Conservation (phyloP, 2,888 invertebrate genomes). For the Cryptocephalus moraei region DNA sequence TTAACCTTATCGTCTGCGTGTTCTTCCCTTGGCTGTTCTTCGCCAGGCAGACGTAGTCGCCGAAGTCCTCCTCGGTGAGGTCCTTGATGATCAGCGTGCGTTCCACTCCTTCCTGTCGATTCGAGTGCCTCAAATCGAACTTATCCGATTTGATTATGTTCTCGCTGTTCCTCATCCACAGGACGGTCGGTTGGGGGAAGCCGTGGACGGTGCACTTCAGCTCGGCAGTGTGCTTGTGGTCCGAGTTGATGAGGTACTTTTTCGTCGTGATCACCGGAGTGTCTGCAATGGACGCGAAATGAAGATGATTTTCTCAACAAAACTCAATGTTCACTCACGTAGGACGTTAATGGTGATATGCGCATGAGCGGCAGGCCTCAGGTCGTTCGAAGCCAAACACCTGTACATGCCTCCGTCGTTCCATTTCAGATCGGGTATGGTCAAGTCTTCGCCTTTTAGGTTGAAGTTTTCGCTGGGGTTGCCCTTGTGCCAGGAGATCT, state of each 20-base stretch:
- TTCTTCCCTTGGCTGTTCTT: conserved; percentile 30
- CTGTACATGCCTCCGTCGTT: conserved; percentile 38
- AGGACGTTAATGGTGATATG: conserved; percentile 29
- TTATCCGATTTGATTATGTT: conserved; percentile 16
- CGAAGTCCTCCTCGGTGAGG: conserved; percentile 33
- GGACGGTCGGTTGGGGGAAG: conserved; percentile 33
- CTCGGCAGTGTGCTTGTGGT: conserved; percentile 34
- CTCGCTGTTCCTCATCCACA: conserved; percentile 31
- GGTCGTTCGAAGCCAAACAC: conserved; percentile 39
- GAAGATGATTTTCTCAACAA: background rate
- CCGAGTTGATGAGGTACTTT: conserved; percentile 35
- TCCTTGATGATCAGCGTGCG: conserved; percentile 23
- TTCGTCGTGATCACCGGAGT: conserved; percentile 37
- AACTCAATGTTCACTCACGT: conserved; percentile 26
- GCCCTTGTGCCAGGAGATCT: conserved; percentile 34
- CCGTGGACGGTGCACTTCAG: conserved; percentile 38
- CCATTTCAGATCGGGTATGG: conserved; percentile 28
- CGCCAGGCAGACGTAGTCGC: conserved; percentile 38
- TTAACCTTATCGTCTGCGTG: conserved; percentile 23
- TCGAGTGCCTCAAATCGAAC: background rate
- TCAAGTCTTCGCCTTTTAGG: conserved; percentile 28
- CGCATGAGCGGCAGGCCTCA: conserved; percentile 30
- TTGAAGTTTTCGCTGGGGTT: conserved; percentile 16
- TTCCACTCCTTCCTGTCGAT: conserved; percentile 4
- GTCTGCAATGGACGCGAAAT: conserved; percentile 25